Base-by-base conservation (phyloP, 2,888 invertebrate genomes). In the Drosophila gaucha region DNA sequence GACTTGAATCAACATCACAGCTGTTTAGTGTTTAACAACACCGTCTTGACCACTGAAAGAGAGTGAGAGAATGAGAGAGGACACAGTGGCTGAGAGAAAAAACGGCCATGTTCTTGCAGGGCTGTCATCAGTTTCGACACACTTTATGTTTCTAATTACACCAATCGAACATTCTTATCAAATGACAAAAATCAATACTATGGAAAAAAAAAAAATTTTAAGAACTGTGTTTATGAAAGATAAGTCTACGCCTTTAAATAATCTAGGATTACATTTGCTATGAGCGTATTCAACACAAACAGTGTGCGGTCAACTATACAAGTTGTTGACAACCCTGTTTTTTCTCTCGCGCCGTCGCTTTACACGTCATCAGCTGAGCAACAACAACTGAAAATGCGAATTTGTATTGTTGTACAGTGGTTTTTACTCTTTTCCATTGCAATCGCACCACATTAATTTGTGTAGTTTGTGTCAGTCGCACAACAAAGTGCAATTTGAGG, bases 281-380 rank as follows among this genome's bases (percentile, higher is more conserved):
- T 6, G 22, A 12, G 4, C 8, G 1, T 2, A 10, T 38, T 26
- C 6, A 6, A 2, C 9, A 2, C 9, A n/a, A 30, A 16, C 2
- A 6, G 4, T 0, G 2, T 30, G 43, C 12, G 0, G 1, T 6
- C 1, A 0, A n/a, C 2, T 22, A 1, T 3, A 12, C 36, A 6
- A 10, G 10, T 1, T 28, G 38, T 33, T 74, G 85, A 31, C 86
- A 82, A 71, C 85, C 63, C 80, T 80, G 47, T 16, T 18, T 22
- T n/a, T 9, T 4, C 62, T 62, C 77, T 64, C 58, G 74, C 86
- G 83, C 67, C 79, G 79, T 43, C 83, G 79, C 85, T 69, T 73
- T 50, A 60, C 70, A 86, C 86, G 80, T 86, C 82, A 84, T 86
- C 82, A 86, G 82, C 86, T 86, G 82, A 56, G 67, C 68, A 33